Percentiles rank a stretch among this genome's conserved stretches.
phyloP scores from a whole-genome alignment of 2,888 invertebrate species.

The Axea sp. region DNA sequence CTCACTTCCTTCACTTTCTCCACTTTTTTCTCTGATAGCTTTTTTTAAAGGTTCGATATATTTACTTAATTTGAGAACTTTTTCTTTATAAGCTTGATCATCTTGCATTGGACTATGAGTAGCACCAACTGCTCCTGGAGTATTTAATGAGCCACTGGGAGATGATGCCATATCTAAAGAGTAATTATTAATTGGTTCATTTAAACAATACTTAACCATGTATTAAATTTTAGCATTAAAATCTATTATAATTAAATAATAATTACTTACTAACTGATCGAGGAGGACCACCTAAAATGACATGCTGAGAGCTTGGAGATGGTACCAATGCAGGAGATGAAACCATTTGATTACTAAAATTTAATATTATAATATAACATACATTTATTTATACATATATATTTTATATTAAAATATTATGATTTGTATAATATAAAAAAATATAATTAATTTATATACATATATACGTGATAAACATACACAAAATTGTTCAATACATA shows the following conservation, averaged over 20 bases:
- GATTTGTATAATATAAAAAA: no score
- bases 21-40: conserved; percentile 91
- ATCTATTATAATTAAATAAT: neutral
- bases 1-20: conserved; percentile 83
- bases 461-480: no score
- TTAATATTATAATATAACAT: no score
- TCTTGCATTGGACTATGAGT: conserved; percentile 85
- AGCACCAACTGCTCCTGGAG: conserved; percentile 83
- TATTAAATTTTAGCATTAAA: neutral
- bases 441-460: no score
- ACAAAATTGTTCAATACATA: no score
- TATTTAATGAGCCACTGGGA: conserved; percentile 91
- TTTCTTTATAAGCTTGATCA: conserved; percentile 95
- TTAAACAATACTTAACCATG: no score
- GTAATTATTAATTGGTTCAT: no score
- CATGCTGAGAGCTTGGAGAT: conserved; percentile 85
- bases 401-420: no score
- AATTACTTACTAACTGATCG: conserved; percentile 80
- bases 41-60: conserved; percentile 95
- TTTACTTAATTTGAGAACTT: conserved; percentile 94
- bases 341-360: conserved; percentile 83
- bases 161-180: conserved; percentile 84
- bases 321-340: conserved; percentile 86
- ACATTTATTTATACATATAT: no score
- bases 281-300: conserved; percentile 82